phyloP scores from a whole-genome alignment of 2,888 invertebrate species.

The Pachymerium ferrugineum region DNA sequence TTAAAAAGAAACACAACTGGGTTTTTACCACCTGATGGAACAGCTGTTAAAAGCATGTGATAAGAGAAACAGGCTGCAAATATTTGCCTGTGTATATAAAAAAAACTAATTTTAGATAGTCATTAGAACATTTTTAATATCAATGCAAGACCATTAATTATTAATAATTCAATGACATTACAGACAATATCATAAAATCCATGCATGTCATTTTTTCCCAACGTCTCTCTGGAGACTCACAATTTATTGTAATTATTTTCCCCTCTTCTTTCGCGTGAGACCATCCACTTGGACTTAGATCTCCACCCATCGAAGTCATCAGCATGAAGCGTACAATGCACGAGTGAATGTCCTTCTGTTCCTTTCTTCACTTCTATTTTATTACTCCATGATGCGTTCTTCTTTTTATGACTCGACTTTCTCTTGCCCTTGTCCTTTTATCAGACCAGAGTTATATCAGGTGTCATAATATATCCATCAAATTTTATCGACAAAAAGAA shows the following conservation, averaged over 20 bases:
- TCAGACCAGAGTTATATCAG: too few relatives aligned
- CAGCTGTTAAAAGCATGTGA: neutral
- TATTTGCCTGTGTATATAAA: neutral
- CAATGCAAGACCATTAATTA: too few relatives aligned
- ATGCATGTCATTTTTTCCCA: neutral
- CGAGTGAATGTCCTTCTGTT: slow-evolving; percentile 1
- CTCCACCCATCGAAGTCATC: slow-evolving; percentile 13
- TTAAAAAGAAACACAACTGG: neutral
- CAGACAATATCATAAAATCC: neutral
- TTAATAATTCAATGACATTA: neutral
- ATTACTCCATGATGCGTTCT: neutral
- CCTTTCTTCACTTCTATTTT: neutral
- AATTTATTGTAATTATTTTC: neutral
- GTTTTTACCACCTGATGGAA: neutral
- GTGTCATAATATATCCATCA: too few relatives aligned
- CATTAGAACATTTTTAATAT: too few relatives aligned
- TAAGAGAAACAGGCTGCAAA: neutral
- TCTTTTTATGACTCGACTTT: neutral
- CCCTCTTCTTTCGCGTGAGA: slow-evolving; percentile 3
- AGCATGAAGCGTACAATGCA: slow-evolving; percentile 15
- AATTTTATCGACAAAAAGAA: too few relatives aligned
- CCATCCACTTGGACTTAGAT: neutral
- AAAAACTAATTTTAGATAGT: too few relatives aligned
- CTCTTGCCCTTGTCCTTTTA: slow-evolving; percentile 7
- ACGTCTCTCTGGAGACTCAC: neutral